Evolutionary conservation across 53 echinoderm and acorn worm genomes (phyloP).

Genomic region (Paracentrotus lividus): DNA sequence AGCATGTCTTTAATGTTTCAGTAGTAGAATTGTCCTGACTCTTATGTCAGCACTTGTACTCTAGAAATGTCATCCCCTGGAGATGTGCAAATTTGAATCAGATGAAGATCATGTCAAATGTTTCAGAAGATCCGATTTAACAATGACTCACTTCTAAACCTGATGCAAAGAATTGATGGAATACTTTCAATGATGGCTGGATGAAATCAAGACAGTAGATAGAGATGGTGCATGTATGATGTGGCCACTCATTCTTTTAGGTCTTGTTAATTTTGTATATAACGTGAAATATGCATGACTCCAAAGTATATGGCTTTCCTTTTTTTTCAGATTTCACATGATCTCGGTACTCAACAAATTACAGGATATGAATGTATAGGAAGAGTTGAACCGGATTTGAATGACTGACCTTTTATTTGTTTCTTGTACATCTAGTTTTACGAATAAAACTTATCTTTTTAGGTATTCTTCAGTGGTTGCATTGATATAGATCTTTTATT

Average conservation of each 20-base stretch:
- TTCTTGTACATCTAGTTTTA: no score
- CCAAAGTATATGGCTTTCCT: no score
- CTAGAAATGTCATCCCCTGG: conserved; percentile 3
- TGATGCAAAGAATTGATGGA: neutral
- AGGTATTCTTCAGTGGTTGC: no score
- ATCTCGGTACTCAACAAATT: no score
- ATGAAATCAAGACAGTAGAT: neutral
- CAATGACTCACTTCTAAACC: conserved; percentile 14
- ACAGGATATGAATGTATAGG: no score
- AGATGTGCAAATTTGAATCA: conserved; percentile 14
- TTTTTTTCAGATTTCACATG: no score
- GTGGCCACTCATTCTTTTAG: neutral
- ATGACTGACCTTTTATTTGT: no score
- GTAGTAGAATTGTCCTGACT: neutral
- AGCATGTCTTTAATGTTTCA: neutral
- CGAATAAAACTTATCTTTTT: no score
- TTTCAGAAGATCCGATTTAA: conserved; percentile 5
- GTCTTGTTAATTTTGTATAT: neutral
- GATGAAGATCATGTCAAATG: conserved; percentile 16
- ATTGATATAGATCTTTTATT: no score
- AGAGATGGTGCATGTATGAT: neutral
- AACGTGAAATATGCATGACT: neutral
- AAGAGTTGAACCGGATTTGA: no score
- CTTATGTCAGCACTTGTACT: conserved; percentile 32
- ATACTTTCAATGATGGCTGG: neutral